Evolutionary conservation across 1,140 invertebrate species (phyloP).

Genomic region (Portunus trituberculatus): DNA sequence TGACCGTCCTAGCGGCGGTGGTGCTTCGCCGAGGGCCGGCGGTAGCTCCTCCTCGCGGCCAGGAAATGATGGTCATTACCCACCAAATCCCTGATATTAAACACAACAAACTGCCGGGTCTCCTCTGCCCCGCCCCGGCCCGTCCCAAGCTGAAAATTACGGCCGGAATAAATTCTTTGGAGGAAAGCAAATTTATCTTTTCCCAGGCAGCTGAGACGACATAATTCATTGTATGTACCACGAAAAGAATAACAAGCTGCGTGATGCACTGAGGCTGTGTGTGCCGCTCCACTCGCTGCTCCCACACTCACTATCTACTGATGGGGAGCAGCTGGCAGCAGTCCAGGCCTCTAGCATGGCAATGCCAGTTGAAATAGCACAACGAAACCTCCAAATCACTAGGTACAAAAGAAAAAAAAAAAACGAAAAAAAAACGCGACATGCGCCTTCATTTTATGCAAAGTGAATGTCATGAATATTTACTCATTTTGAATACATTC

Average conservation of each 20-base stretch:
- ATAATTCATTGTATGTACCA: constrained; percentile 15
- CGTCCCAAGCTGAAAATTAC: constrained; percentile 10
- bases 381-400: too few species aligned
- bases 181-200: constrained; percentile 24
- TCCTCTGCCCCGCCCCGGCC: not conserved
- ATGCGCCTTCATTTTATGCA: too few species aligned
- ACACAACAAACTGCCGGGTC: constrained; percentile 38
- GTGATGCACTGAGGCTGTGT: not conserved
- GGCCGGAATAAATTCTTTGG: not conserved
- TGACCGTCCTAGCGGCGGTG: not conserved
- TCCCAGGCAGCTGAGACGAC: not conserved
- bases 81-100: constrained; percentile 48
- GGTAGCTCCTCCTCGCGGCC: constrained; percentile 30
- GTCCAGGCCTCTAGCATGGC: too few species aligned
- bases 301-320: not conserved
- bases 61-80: constrained; percentile 28
- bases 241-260: constrained; percentile 21
- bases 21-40: not conserved
- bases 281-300: not conserved
- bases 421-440: too few species aligned
- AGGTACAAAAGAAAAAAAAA: too few species aligned
- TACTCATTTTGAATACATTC: too few species aligned
- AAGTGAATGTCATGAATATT: too few species aligned
- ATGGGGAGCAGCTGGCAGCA: too few species aligned
- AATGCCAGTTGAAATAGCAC: too few species aligned